Evolutionary conservation across 2,888 invertebrate genomes (phyloP).

Genomic region (Meloe dianella): DNA sequence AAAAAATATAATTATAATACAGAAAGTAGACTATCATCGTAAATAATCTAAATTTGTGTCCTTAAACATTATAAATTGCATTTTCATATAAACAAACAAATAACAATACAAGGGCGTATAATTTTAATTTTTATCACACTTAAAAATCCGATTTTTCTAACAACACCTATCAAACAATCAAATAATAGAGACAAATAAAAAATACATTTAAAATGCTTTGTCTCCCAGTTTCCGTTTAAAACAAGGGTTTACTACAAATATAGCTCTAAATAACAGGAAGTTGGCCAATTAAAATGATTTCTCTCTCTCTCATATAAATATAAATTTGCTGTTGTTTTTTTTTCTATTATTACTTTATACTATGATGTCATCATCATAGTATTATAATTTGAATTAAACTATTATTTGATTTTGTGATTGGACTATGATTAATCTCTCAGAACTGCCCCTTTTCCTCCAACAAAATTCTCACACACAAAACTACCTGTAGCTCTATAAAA

Average conservation of each 20-base stretch:
- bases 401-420: constrained; percentile 17
- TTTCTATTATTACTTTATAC: neutral
- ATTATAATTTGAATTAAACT: neutral
- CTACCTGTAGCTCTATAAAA: constrained; percentile 33
- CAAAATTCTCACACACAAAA: constrained; percentile 13
- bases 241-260: constrained; percentile 25
- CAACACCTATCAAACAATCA: constrained; percentile 22
- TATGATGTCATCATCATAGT: constrained; percentile 40
- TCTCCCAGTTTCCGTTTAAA: constrained; percentile 40
- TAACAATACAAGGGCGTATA: constrained; percentile 10
- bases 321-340: too few relatives aligned
- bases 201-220: constrained; percentile 33
- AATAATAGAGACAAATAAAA: neutral
- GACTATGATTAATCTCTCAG: neutral
- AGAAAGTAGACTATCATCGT: constrained; percentile 16
- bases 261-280: constrained; percentile 41
- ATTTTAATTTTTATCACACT: constrained; percentile 21
- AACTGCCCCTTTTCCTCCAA: neutral
- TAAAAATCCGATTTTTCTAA: constrained; percentile 18
- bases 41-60: constrained; percentile 18
- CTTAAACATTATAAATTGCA: constrained; percentile 21
- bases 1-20: neutral
- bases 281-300: constrained; percentile 44
- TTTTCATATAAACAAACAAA: neutral
- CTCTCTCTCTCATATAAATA: constrained; percentile 39